A percentile compares a stretch with the other conserved stretches of the same genome.
These are phyloP conservation scores for Potamarius usumacintae DNA, from an alignment of 2,113 vertebrate genomes.

Conservation along the genomic window DNA sequence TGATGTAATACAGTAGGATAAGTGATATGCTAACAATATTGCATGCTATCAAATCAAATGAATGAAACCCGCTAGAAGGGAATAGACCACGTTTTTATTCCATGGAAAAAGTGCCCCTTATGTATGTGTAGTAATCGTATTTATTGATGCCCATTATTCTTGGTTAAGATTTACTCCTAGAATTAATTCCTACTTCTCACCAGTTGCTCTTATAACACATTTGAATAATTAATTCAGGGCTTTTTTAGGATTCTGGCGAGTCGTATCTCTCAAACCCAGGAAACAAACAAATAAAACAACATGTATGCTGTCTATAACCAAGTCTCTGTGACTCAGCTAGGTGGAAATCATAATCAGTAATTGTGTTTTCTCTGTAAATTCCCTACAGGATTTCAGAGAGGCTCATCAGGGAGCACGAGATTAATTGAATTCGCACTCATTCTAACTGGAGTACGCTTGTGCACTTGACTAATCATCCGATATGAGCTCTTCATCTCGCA, in stretches of 20 bases:
- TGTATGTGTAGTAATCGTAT: no score
- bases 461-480: constrained; percentile 76
- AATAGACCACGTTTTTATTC: no score
- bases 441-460: constrained; percentile 69
- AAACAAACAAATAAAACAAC: not conserved
- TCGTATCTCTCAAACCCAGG: not conserved
- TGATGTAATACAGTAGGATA: no score
- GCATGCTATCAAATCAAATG: no score
- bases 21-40: no score
- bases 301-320: not conserved
- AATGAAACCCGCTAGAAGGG: no score
- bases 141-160: not conserved
- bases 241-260: not conserved
- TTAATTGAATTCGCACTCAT: constrained; percentile 76
- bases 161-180: not conserved
- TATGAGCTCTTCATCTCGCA: constrained; percentile 68
- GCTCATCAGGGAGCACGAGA: constrained; percentile 49
- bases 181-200: not conserved
- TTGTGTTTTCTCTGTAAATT: constrained; percentile 76
- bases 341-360: constrained; percentile 71
- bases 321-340: constrained; percentile 63
- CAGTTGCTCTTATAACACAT: not conserved
- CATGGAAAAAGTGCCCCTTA: no score
- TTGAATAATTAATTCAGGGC: not conserved
- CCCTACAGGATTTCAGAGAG: constrained; percentile 60